Percentiles rank a stretch among this genome's conserved stretches.
These are phyloP conservation scores for Dolichopus griseipennis DNA, from an alignment of 2,888 invertebrate species.

Conservation along the genomic window DNA sequence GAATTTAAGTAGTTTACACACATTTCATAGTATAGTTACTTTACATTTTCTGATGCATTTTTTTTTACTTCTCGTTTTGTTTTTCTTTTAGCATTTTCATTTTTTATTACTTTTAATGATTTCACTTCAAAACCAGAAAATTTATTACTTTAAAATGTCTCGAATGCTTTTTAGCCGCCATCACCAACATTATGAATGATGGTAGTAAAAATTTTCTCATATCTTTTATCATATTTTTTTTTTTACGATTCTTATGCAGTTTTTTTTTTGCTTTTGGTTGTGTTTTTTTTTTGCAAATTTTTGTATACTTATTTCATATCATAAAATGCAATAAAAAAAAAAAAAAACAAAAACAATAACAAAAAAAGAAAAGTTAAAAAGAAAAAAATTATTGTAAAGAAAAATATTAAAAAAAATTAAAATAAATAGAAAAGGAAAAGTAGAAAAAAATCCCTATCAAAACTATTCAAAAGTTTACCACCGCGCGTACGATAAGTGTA, in stretches of 20 bases:
- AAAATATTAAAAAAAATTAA: not conserved
- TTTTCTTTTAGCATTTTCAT: not conserved
- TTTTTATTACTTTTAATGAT: not conserved
- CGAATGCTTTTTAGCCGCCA: not conserved
- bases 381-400: too few relatives aligned
- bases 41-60: too few relatives aligned
- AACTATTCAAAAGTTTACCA: not conserved
- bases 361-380: too few relatives aligned
- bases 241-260: not conserved
- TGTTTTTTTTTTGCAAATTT: too few relatives aligned
- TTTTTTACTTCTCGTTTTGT: not conserved
- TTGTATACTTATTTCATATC: too few relatives aligned
- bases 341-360: too few relatives aligned
- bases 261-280: not conserved
- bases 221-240: not conserved
- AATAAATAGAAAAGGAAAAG: not conserved
- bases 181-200: slow-evolving; percentile 4
- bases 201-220: not conserved
- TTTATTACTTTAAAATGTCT: slow-evolving; percentile 2
- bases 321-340: too few relatives aligned
- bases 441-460: not conserved
- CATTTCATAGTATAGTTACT: too few relatives aligned
- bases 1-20: too few relatives aligned
- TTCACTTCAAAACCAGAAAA: slow-evolving; percentile 6
- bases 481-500: not conserved